phyloP scores from a whole-genome alignment of 2,888 invertebrate genomes.

The Campoletis raptor region DNA sequence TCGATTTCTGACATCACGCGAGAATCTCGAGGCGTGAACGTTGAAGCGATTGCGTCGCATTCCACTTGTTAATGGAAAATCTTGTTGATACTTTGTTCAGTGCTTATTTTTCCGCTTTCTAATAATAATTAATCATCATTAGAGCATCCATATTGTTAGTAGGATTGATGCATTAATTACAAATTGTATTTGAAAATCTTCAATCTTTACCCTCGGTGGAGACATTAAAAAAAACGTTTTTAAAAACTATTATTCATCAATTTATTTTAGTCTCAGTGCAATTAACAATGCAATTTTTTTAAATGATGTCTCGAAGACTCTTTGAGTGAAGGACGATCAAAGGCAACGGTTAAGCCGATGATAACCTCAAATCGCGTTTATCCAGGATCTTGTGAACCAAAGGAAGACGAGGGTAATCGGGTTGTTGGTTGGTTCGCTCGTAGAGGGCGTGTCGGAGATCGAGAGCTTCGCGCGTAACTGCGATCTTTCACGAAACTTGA shows the following conservation, averaged over 20 bases:
- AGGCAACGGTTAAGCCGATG: not conserved
- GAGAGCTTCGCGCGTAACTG: constrained; percentile 65
- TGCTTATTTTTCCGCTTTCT: not conserved
- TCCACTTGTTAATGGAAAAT: not conserved
- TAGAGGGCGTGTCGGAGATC: constrained; percentile 51
- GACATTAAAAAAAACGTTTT: not conserved
- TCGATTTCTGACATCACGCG: constrained; percentile 36
- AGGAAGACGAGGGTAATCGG: constrained; percentile 38
- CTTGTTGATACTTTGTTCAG: not conserved
- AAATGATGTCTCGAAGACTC: not conserved
- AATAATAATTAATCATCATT: not conserved
- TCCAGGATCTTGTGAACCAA: not conserved
- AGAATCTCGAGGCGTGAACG: constrained; percentile 32
- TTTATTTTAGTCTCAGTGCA: not conserved
- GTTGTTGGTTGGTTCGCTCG: constrained; percentile 28
- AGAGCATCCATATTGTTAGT: not conserved
- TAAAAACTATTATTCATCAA: not conserved
- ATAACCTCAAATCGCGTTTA: constrained; percentile 20
- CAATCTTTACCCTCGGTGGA: no score
- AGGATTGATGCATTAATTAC: not conserved
- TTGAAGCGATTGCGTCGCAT: not conserved
- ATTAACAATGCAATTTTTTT: not conserved
- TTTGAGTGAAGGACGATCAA: not conserved
- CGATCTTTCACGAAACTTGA: constrained; percentile 67
- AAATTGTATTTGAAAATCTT: no score